These are phyloP conservation scores for Leucoraja ocellata DNA, from an alignment of 2,797 vertebrate genomes.

Conservation along the genomic window DNA sequence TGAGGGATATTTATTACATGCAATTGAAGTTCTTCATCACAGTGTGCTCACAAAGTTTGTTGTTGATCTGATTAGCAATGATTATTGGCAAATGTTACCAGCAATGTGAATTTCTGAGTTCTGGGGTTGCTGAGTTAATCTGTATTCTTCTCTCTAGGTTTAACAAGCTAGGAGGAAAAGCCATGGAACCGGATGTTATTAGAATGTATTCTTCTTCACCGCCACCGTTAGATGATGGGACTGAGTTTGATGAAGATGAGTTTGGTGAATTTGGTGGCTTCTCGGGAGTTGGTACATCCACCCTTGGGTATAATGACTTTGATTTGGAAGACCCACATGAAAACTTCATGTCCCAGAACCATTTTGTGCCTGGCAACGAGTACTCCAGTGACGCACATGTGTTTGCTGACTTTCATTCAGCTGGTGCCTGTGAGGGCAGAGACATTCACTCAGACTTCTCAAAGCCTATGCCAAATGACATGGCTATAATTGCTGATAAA, in stretches of 20 bases:
- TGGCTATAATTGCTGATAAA: slow-evolving; percentile 57
- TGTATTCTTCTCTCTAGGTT: slow-evolving; percentile 52
- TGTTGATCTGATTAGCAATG: background rate
- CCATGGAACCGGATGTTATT: slow-evolving; percentile 82
- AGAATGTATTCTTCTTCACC: slow-evolving; percentile 78
- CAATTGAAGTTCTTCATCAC: background rate
- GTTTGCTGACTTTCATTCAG: slow-evolving; percentile 60
- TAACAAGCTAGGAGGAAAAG: slow-evolving; percentile 52
- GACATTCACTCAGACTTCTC: slow-evolving; percentile 53
- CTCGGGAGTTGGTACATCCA: slow-evolving; percentile 59
- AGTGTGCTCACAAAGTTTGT: background rate
- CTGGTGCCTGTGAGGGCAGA: slow-evolving; percentile 57
- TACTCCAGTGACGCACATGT: slow-evolving; percentile 59
- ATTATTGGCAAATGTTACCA: background rate
- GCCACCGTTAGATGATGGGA: slow-evolving; percentile 75
- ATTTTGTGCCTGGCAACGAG: slow-evolving; percentile 63
- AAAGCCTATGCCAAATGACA: slow-evolving; percentile 56
- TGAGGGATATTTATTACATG: background rate
- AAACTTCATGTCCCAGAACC: slow-evolving; percentile 62
- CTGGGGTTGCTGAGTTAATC: background rate
- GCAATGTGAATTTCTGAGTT: background rate
- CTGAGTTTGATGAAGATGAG: slow-evolving; percentile 78
- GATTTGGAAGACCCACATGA: slow-evolving; percentile 59
- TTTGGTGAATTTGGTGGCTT: slow-evolving; percentile 81
- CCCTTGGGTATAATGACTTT: slow-evolving; percentile 63